Conservation (phyloP, 2,888 invertebrate genomes). For the Noctua janthe region DNA sequence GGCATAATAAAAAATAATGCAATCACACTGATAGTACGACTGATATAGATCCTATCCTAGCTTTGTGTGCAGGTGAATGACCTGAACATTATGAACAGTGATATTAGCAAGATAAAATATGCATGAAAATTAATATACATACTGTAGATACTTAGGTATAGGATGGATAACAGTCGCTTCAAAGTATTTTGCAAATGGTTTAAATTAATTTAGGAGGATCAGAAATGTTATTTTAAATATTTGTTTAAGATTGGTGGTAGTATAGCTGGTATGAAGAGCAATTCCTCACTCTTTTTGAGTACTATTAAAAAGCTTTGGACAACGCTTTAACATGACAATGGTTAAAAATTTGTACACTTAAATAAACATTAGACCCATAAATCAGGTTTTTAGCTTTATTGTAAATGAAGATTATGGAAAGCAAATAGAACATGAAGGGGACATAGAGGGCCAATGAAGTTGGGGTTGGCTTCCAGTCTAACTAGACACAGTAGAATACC, state of each 20-base stretch:
- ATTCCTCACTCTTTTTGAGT: not conserved
- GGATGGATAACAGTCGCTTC: not conserved
- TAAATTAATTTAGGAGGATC: not conserved
- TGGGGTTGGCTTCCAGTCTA: not conserved
- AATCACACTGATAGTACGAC: slow-evolving; percentile 49
- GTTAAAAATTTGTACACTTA: not conserved
- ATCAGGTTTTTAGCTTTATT: not conserved
- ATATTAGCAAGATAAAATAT: slow-evolving; percentile 58
- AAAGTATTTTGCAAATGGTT: slow-evolving; percentile 7
- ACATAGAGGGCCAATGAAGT: not conserved
- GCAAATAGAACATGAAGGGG: slow-evolving; percentile 1
- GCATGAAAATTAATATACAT: slow-evolving; percentile 12
- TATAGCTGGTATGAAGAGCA: no score
- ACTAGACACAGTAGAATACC: not conserved
- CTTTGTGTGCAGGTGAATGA: slow-evolving; percentile 73
- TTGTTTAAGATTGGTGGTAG: not conserved
- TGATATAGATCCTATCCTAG: slow-evolving; percentile 68
- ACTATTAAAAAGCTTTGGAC: no score
- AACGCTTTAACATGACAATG: not conserved
- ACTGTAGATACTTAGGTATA: not conserved
- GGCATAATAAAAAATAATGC: slow-evolving; percentile 50
- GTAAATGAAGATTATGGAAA: not conserved
- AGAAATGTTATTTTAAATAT: not conserved
- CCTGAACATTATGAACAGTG: slow-evolving; percentile 64
- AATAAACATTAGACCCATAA: not conserved